phyloP scores from a whole-genome alignment of 2,888 invertebrate species.

The Melanostoma scalare region DNA sequence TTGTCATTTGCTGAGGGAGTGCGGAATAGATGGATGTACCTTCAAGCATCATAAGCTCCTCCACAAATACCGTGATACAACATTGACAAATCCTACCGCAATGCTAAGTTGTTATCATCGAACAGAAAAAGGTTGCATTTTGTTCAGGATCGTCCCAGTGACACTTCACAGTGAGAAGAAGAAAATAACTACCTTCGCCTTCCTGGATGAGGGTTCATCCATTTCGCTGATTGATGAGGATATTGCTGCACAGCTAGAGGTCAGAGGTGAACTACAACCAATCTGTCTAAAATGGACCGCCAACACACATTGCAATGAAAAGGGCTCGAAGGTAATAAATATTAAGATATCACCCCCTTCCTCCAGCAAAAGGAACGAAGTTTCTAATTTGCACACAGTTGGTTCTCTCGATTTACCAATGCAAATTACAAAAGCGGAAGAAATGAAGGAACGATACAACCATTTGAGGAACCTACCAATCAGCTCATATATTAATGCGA shows the following conservation, averaged over 20 bases:
- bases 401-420: too few relatives aligned
- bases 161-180: background rate
- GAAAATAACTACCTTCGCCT: conserved; percentile 12
- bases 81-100: background rate
- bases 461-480: too few relatives aligned
- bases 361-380: too few relatives aligned
- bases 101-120: background rate
- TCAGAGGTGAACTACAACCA: background rate
- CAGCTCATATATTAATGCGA: too few relatives aligned
- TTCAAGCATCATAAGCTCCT: conserved; percentile 4
- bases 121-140: background rate
- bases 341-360: too few relatives aligned
- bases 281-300: conserved; percentile 6
- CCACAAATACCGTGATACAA: background rate
- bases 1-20: background rate
- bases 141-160: conserved; percentile 6
- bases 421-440: too few relatives aligned
- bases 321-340: too few relatives aligned
- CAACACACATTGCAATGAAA: background rate
- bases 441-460: too few relatives aligned
- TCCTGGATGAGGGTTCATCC: background rate
- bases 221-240: conserved; percentile 5
- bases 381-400: too few relatives aligned
- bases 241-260: background rate
- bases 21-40: background rate